A percentile compares a stretch with the other conserved stretches of the same genome.
These are phyloP conservation scores for Drosophila teissieri DNA, from an alignment of 1,140 invertebrate genomes.

Conservation along the genomic window DNA sequence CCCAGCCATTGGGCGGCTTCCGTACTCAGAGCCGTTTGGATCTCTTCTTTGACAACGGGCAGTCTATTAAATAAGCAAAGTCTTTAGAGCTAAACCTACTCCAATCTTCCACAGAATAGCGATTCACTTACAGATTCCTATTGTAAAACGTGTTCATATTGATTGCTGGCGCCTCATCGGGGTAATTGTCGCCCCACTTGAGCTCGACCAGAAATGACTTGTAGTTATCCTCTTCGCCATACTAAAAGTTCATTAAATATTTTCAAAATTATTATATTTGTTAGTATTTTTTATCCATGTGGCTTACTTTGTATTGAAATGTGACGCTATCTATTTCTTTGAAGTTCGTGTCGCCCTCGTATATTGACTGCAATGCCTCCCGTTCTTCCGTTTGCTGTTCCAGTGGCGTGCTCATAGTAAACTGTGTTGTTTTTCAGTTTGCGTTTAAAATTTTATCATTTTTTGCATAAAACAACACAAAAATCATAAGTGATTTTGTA, in stretches of 20 bases:
- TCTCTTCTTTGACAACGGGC: constrained; percentile 89
- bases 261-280: not conserved
- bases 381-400: constrained; percentile 94
- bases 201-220: constrained; percentile 96
- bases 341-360: constrained; percentile 95
- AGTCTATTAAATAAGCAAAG: constrained; percentile 86
- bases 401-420: constrained; percentile 85
- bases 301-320: constrained; percentile 95
- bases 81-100: not conserved
- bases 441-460: constrained; percentile 16
- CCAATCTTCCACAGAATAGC: not conserved
- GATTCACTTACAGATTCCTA: constrained; percentile 92
- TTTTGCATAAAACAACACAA: constrained; percentile 22
- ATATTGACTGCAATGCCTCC: constrained; percentile 96
- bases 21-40: constrained; percentile 87
- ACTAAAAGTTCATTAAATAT: constrained; percentile 87
- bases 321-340: constrained; percentile 91
- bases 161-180: constrained; percentile 91
- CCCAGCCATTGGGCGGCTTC: constrained; percentile 93
- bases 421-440: constrained; percentile 29
- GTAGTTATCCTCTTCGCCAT: constrained; percentile 91
- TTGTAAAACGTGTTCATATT: constrained; percentile 98
- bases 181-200: constrained; percentile 93
- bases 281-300: constrained; percentile 16
- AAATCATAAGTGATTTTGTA: constrained; percentile 36